A percentile compares a stretch with the other conserved stretches of the same genome.
Conservation (phyloP, 2,113 vertebrate genomes). For the Datnioides undecimradiatus region DNA sequence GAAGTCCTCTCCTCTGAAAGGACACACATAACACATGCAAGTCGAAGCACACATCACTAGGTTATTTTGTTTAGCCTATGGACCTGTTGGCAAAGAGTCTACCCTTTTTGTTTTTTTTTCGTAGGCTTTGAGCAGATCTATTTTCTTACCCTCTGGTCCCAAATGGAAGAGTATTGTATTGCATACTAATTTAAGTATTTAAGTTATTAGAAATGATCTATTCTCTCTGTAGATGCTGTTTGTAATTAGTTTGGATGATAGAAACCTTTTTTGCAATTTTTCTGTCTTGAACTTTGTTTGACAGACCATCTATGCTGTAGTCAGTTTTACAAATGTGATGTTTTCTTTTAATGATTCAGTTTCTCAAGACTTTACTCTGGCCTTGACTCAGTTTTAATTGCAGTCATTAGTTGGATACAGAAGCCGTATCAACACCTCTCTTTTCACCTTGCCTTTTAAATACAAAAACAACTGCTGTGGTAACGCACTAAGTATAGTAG, state of each 20-base stretch:
- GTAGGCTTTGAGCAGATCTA: conserved; percentile 59
- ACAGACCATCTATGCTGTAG: conserved; percentile 76
- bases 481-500: conserved; percentile 46
- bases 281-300: conserved; percentile 56
- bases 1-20: conserved; percentile 19
- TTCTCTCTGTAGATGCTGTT: conserved; percentile 77
- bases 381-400: conserved; percentile 51
- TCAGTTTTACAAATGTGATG: conserved; percentile 66
- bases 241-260: conserved; percentile 69
- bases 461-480: conserved; percentile 52
- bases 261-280: conserved; percentile 28
- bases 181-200: conserved; percentile 85
- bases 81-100: conserved; percentile 52
- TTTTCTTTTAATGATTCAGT: conserved; percentile 74
- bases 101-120: conserved; percentile 9
- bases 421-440: conserved; percentile 54
- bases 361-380: conserved; percentile 56
- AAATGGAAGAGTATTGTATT: conserved; percentile 69
- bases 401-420: conserved; percentile 46
- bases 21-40: conserved; percentile 57
- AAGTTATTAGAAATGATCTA: conserved; percentile 84
- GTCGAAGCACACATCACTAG: conserved; percentile 53
- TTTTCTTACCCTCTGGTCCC: conserved; percentile 65
- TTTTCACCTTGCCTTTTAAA: conserved; percentile 72
- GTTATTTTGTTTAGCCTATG: conserved; percentile 55